Conservation (phyloP, 2,888 invertebrate species). For the Sarcophaga carnaria region DNA sequence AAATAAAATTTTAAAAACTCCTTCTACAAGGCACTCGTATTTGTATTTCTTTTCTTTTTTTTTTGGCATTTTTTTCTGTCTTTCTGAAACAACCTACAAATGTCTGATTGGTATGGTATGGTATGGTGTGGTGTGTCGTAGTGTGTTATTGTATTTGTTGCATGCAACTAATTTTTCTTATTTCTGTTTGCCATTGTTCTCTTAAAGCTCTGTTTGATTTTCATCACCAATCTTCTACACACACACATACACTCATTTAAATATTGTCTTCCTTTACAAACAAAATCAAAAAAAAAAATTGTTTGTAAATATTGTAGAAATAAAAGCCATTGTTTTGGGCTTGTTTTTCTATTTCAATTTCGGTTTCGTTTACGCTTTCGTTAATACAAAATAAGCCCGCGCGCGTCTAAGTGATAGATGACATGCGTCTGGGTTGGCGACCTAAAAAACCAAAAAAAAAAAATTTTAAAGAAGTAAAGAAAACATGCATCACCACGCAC, state of each 20-base stretch:
- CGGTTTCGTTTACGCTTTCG: not conserved
- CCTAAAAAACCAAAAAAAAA: constrained; percentile 44
- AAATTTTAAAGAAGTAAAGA: not conserved
- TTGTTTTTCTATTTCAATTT: constrained; percentile 36
- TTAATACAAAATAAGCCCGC: constrained; percentile 42
- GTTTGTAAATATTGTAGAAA: constrained; percentile 42
- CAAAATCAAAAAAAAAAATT: constrained; percentile 32
- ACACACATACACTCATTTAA: not conserved
- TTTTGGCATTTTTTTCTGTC: not conserved
- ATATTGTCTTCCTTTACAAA: not conserved
- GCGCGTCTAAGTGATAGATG: constrained; percentile 69
- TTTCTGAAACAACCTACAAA: constrained; percentile 3
- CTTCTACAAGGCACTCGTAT: not conserved
- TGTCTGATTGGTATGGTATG: not conserved
- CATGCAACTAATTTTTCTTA: constrained; percentile 48
- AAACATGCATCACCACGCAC: constrained; percentile 60
- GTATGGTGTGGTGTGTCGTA: too few species aligned
- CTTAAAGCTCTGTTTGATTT: constrained; percentile 44
- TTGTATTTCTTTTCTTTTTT: not conserved
- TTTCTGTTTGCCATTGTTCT: constrained; percentile 15
- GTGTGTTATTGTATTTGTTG: not conserved
- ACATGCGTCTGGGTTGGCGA: constrained; percentile 70
- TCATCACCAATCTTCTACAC: constrained; percentile 48
- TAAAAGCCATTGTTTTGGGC: constrained; percentile 55
- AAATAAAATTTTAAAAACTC: constrained; percentile 31